Base-by-base conservation (phyloP, 2,113 vertebrate genomes). In the Procavia capensis region DNA sequence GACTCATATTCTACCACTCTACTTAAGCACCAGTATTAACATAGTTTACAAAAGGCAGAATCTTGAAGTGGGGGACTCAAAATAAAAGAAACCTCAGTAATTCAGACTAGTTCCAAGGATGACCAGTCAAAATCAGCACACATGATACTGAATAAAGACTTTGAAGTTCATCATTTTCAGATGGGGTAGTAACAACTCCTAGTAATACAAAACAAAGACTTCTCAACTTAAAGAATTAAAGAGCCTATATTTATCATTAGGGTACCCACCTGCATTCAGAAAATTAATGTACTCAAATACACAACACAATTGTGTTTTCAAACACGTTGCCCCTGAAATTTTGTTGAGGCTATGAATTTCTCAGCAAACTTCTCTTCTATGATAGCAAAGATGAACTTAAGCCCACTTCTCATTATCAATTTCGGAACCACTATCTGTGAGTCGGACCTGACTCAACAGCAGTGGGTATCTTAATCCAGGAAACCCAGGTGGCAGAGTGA, bases 301-400 rank as follows among this genome's bases (percentile, higher is more conserved):
- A 8, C 74, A 79, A 68, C 11, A 86, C 1, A 64, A 41, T 0
- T 78, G n/a, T 72, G 50, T 86, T 57, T 29, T 50, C 29, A 64
- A 81, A 25, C 36, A 66, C 68, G 74, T 6, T 78, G 68, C 10
- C 61, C 89, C 75, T 34, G 20, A 84, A 83, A 83, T 85, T 72
- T 39, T 91, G 74, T 34, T 29, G 27, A 88, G 29, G 34, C 16
- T 34, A 34, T 17, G 61, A 45, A 88, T 90, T 93, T 90, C 81
- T 85, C 39, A 75, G 66, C 34, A 85, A 93, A 82, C 10, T 43
- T 85, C 66, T 68, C 61, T 63, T 84, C n/a, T 57, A 24, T 90
- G 24, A 68, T 0, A 64, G 59, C 2, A 63, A 66, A 84, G 29
- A 61, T n/a, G 10, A 29, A 66, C 41, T 45, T 78, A 9, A 74